Conservation (phyloP, 2,888 invertebrate genomes). For the Aelia acuminata region DNA sequence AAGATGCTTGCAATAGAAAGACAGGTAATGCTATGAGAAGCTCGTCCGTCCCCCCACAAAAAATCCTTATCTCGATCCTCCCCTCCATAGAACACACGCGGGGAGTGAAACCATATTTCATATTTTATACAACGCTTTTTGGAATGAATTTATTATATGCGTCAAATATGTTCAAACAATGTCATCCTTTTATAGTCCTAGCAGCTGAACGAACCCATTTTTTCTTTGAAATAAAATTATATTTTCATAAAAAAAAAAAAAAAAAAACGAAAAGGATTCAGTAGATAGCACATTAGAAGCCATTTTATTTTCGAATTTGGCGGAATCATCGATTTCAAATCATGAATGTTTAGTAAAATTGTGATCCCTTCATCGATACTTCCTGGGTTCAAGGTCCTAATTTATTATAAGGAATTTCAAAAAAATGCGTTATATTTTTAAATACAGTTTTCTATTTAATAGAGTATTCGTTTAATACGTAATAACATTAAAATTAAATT, state of each 20-base stretch:
- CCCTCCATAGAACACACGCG: conserved; percentile 1
- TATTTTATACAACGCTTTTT: conserved; percentile 20
- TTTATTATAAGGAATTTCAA: too few relatives aligned
- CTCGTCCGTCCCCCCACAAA: conserved; percentile 60
- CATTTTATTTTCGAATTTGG: not conserved
- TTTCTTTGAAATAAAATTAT: not conserved
- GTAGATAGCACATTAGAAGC: not conserved
- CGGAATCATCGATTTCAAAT: not conserved
- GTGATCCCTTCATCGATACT: too few relatives aligned
- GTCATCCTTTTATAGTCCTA: not conserved
- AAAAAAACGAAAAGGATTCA: not conserved
- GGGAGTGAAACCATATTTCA: conserved; percentile 40
- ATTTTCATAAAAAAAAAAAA: not conserved
- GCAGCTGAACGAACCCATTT: not conserved
- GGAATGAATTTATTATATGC: conserved; percentile 2
- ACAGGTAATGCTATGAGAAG: conserved; percentile 63
- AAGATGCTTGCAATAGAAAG: conserved; percentile 54
- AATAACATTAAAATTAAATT: too few relatives aligned
- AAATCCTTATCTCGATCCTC: conserved; percentile 62
- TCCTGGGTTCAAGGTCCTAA: too few relatives aligned
- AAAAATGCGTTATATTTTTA: too few relatives aligned
- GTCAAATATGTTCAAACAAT: conserved; percentile 22
- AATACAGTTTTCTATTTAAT: too few relatives aligned
- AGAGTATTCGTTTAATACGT: too few relatives aligned
- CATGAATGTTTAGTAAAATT: too few relatives aligned